Evolutionary conservation across 2,113 vertebrate species (phyloP), one percentile per base, ranked within the genome.

Genomic region (Sardina pilchardus): DNA sequence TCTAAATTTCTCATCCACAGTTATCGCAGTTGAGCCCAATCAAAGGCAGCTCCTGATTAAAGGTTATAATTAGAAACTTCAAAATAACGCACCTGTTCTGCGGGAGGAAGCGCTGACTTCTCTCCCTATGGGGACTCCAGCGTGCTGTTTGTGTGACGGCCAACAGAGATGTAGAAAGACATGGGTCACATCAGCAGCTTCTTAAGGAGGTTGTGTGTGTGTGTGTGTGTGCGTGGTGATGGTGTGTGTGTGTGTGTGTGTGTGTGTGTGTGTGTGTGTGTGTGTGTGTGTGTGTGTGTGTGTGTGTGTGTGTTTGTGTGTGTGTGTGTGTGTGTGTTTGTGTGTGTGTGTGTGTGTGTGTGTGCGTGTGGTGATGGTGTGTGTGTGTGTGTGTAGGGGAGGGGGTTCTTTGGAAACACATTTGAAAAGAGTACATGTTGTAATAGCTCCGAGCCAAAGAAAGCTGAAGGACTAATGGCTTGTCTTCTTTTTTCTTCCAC

Each of bases 11-110:
- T 83, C 84, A 44, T 82, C 56, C 53, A 50, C 48, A 81, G 86
- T 93, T 94, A 92, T 93, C 92, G 85, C 86, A 92, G 87, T 87
- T 86, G 89, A 90, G 92, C 90, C 89, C 88, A 92, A 93, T 94
- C 92, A 93, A 88, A 85, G 83, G 53, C 82, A 90, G 82, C 47
- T 86, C 75, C 84, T 90, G 92, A 94, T 93, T 91, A 93, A 93
- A 86, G 88, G 89, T 87, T 92, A 91, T 92, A 92, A 94, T 93
- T 93, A 93, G 88, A 91, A 90, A 92, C 80, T 44, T 84, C 81
- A 89, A 91, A 92, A 91, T 91, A 92, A 90, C 88, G 83, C 89
- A 90, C 81, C 89, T 89, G 86, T 81, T 91, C 83, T 3, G 82
- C 34, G 85, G 83, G 83, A 84, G 88, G 71, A 91, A 91, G 39